Evolutionary conservation across 1,140 invertebrate species (phyloP).

Genomic region (Caerostris extrusa): DNA sequence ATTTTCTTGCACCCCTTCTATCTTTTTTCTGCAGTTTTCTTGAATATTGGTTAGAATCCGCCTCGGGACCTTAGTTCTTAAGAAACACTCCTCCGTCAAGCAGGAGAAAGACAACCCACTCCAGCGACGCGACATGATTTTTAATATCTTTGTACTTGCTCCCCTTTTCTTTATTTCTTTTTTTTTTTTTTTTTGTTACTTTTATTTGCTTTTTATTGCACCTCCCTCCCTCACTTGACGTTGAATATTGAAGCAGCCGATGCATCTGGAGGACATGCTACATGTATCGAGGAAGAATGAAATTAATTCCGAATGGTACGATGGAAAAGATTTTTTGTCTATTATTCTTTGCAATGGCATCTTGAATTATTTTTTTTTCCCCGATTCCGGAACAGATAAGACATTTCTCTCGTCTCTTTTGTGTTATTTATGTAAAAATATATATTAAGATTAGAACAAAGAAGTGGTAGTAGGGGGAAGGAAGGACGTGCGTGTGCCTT

Average conservation of each 20-base stretch:
- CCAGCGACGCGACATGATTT: conserved; percentile 75
- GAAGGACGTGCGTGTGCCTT: neutral
- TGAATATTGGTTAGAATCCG: conserved; percentile 73
- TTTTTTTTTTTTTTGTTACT: neutral
- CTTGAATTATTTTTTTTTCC: neutral
- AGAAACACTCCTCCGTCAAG: conserved; percentile 71
- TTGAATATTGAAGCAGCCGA: conserved; percentile 40
- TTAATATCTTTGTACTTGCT: conserved; percentile 75
- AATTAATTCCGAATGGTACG: conserved; percentile 37
- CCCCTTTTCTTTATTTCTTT: conserved; percentile 23
- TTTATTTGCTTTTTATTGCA: conserved; percentile 38
- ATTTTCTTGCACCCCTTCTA: conserved; percentile 25
- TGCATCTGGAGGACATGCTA: conserved; percentile 38
- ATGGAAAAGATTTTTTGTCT: neutral
- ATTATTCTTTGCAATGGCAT: neutral
- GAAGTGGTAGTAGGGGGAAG: neutral
- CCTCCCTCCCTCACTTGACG: neutral
- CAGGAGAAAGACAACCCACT: conserved; percentile 74
- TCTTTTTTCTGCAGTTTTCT: conserved; percentile 59
- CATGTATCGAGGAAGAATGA: conserved; percentile 7
- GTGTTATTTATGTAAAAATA: conserved; percentile 60
- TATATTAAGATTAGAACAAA: conserved; percentile 49
- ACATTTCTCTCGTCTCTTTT: conserved; percentile 8
- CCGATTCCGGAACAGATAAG: conserved; percentile 42
- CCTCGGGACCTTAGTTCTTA: conserved; percentile 63